Evolutionary conservation across 2,888 invertebrate genomes (phyloP), one percentile per base, ranked within the genome.

Genomic region (Mythimna pallens): DNA sequence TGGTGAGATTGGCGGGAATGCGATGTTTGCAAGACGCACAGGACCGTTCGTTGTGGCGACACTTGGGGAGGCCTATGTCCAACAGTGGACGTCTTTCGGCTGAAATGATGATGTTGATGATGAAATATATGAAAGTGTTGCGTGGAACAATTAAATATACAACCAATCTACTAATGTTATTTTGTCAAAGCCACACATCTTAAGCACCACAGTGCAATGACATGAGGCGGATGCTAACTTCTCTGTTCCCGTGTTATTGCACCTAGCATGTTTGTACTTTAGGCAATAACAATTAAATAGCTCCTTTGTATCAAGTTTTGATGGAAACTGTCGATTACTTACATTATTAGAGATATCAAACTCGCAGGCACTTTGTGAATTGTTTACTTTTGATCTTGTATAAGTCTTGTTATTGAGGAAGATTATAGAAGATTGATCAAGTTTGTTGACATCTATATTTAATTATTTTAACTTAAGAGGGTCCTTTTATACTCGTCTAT

Each of bases 221-320:
- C 78, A 78, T 64, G 79, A 84, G 71, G 76, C 55, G 73, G 81
- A 76, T 80, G 82, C 80, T 76, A 87, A 88, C 82, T 86, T 76
- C 86, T 50, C 67, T 71, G 79, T 47, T 84, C 74, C 67, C 76
- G 59, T 81, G 87, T 86, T 89, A 90, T 91, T 89, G 86, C 89
- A 86, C 78, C 76, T 82, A 80, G 68, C 73, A 73, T 78, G 80
- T 80, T 81, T 83, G 81, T 83, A 68, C 73, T 81, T 74, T 30
- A 65, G 57, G 76, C 67, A 71, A 81, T 85, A 81, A 79, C 77
- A 81, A 81, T 84, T 85, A 83, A 70, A 82, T 77, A 66, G 73
- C 59, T 82, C 80, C 84, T 86, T 84, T 85, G 84, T 78, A 71
- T 57, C 25, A 84, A 86, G 86, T 86, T 85, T 82, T 72, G 77